Percentiles rank a stretch among this genome's conserved stretches.
Evolutionary conservation across 2,113 vertebrate species (phyloP).

Genomic region (Pitta sordida): DNA sequence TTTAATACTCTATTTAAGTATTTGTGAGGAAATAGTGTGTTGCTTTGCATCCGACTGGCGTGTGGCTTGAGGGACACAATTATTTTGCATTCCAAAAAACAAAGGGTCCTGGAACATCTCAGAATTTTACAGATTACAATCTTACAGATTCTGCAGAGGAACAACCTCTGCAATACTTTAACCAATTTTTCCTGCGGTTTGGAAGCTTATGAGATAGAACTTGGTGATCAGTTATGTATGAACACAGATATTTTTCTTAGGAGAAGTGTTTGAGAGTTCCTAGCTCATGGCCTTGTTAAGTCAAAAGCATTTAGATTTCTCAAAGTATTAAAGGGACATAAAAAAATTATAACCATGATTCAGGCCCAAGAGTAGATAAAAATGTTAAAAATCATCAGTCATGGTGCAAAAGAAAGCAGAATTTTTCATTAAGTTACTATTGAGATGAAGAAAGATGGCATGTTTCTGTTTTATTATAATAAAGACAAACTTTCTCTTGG

Average conservation of each 20-base stretch:
- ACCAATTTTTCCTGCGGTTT: neutral
- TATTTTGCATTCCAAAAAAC: neutral
- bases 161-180: neutral
- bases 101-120: neutral
- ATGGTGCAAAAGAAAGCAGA: neutral
- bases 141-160: neutral
- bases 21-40: neutral
- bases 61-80: neutral
- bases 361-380: conserved; percentile 2
- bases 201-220: neutral
- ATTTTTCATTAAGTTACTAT: neutral
- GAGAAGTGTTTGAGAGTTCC: neutral
- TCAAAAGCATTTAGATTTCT: conserved; percentile 28
- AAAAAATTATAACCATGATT: neutral
- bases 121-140: neutral
- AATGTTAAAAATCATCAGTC: neutral
- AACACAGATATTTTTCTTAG: neutral
- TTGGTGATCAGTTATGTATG: neutral
- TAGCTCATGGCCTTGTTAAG: neutral
- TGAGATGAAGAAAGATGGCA: neutral
- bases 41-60: neutral
- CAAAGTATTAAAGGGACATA: neutral
- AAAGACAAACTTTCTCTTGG: neutral
- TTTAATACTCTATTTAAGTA: neutral
- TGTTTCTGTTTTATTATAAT: neutral